A percentile compares a stretch with the other conserved stretches of the same genome.
Conservation (phyloP, 2,797 vertebrate species). For the Crax fasciolata region DNA sequence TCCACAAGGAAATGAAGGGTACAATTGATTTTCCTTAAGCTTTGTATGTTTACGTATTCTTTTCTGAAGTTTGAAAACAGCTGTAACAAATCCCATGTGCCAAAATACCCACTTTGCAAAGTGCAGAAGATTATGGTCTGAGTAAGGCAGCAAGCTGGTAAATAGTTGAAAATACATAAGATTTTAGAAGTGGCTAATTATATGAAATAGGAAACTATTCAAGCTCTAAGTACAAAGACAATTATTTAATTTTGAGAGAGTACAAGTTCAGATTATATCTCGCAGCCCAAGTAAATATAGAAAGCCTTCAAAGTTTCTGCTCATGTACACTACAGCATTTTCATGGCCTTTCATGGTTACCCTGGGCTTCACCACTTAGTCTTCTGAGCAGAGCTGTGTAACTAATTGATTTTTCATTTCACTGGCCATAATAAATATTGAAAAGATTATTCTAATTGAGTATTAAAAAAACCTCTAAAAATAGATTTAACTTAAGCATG, state of each 20-base stretch:
- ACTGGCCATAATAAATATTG: background rate
- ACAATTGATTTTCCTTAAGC: conserved; percentile 10
- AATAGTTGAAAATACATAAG: background rate
- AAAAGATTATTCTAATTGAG: background rate
- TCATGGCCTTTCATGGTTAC: background rate
- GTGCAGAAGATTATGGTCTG: background rate
- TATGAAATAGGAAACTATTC: background rate
- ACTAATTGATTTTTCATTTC: conserved; percentile 24
- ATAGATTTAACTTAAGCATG: background rate
- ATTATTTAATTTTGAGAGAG: background rate
- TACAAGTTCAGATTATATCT: background rate
- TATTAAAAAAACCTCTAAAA: background rate
- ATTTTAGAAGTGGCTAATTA: background rate
- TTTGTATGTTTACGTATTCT: background rate
- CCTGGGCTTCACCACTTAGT: background rate
- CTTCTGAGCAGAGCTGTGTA: background rate
- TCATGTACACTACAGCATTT: background rate
- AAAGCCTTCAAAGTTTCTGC: background rate
- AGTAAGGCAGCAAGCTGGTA: background rate
- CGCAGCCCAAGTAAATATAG: background rate
- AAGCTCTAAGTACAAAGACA: background rate
- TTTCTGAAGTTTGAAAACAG: background rate
- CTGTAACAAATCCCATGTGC: background rate
- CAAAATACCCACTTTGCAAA: background rate
- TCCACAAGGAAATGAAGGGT: background rate